Evolutionary conservation across 2,113 vertebrate genomes (phyloP).

Genomic region (Tenebrosternarchus preto): DNA sequence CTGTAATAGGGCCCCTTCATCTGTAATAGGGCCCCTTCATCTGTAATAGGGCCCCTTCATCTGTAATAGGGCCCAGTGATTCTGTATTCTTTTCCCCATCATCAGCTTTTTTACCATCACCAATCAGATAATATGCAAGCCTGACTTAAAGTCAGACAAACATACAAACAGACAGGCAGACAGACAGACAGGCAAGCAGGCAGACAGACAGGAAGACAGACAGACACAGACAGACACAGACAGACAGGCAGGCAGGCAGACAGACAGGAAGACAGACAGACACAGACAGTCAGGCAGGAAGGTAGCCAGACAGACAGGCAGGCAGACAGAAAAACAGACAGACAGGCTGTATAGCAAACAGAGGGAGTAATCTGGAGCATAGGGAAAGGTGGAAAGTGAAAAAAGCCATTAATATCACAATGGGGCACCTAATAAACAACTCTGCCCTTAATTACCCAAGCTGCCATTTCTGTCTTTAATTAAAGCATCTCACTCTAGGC

Average conservation of each 20-base stretch:
- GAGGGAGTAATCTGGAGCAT: slow-evolving; percentile 43
- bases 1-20: too few species aligned
- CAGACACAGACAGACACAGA: not conserved
- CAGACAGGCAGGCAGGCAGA: not conserved
- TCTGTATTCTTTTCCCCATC: too few species aligned
- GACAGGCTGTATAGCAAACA: slow-evolving; percentile 37
- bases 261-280: not conserved
- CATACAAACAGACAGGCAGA: too few species aligned
- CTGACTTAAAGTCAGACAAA: slow-evolving; percentile 10
- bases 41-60: too few species aligned
- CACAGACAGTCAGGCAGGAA: slow-evolving; percentile 22
- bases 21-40: too few species aligned
- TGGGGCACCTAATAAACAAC: slow-evolving; percentile 53
- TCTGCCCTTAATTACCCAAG: slow-evolving; percentile 59
- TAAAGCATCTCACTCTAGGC: slow-evolving; percentile 39
- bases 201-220: not conserved
- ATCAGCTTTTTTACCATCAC: too few species aligned
- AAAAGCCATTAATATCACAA: slow-evolving; percentile 54
- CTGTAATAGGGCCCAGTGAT: too few species aligned
- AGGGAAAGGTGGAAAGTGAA: slow-evolving; percentile 49
- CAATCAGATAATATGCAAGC: too few species aligned
- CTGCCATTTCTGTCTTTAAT: slow-evolving; percentile 55
- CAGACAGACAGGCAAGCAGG: too few species aligned
- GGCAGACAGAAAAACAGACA: slow-evolving; percentile 42
- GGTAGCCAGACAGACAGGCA: slow-evolving; percentile 35